Base-by-base conservation (phyloP, 2,113 vertebrate species). In the Pimephales promelas region DNA sequence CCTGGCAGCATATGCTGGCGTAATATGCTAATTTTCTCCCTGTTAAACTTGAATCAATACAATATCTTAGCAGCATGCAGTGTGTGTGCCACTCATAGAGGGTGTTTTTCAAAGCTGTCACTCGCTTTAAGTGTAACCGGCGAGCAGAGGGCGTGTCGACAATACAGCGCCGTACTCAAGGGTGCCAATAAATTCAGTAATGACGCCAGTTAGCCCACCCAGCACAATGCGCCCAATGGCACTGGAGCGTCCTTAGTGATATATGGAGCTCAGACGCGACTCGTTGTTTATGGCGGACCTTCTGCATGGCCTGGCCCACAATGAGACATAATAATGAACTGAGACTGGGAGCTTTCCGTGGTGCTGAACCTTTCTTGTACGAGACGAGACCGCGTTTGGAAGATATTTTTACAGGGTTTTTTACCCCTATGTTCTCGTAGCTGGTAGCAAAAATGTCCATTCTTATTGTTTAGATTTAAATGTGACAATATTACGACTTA, bases 181-280 rank as follows among this genome's bases (percentile, higher is more conserved):
- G 71, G 71, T 75, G 79, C 71, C 84, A 81, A 72, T 85, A 85
- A 75, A 85, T 81, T 57, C 70, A 74, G 76, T 85, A 81, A 85
- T 85, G 84, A 85, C 84, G 84, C 84, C 80, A 76, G 84, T 85
- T 66, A 85, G 79, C 84, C 72, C 84, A 82, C 71, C 79, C 79
- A 73, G 72, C 79, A 85, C 80, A 78, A 83, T 79, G 62, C 76
- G 47, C 11, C 68, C 20, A 54, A 43, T 61, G 84, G 61, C 70
- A 59, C 56, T 26, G 56, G 36, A 16, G 68, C 40, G 77, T 54
- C 77, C 54, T 61, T 84, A 47, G 76, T 81, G 82, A 83, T 72
- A 75, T 73, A 78, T 70, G 49, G 68, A 78, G 49, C 79, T 61
- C 52, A 57, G 49, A 61, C 43, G 71, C 61, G 77, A 24, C 81